Evolutionary conservation across 2,888 invertebrate species (phyloP).

Genomic region (Lysandra bellargus): DNA sequence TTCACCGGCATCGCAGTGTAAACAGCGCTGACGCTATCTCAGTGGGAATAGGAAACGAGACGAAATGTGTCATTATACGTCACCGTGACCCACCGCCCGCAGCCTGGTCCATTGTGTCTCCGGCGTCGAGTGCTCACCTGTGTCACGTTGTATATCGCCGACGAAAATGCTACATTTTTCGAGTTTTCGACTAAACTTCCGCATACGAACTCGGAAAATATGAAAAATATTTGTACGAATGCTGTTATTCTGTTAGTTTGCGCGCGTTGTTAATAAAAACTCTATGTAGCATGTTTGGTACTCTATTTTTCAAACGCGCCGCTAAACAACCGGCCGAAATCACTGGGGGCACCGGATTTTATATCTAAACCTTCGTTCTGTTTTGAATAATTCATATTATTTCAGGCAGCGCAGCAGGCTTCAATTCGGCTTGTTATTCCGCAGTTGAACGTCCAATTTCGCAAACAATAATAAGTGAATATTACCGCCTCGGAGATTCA

Average conservation of each 20-base stretch:
- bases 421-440: conserved; percentile 5
- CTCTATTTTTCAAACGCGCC: background rate
- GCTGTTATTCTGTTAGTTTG: conserved; percentile 13
- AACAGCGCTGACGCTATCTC: conserved; percentile 20
- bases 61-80: conserved; percentile 39
- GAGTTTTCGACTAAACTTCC: conserved; percentile 14
- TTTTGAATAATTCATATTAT: conserved; percentile 19
- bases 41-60: conserved; percentile 35
- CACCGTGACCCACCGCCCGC: conserved; percentile 39
- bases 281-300: background rate
- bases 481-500: background rate
- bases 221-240: background rate
- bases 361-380: conserved; percentile 1
- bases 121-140: conserved; percentile 40
- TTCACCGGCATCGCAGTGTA: conserved; percentile 5
- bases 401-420: background rate
- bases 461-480: conserved; percentile 11
- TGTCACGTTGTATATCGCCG: conserved; percentile 10
- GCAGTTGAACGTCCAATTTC: background rate
- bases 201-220: conserved; percentile 3
- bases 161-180: background rate
- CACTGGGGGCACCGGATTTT: background rate
- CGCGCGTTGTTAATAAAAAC: conserved; percentile 6
- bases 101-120: conserved; percentile 40
- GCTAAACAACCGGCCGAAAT: background rate